A percentile compares a stretch with the other conserved stretches of the same genome.
Evolutionary conservation across 2,797 vertebrate genomes (phyloP).

Genomic region (Cercopithecus petaurista): DNA sequence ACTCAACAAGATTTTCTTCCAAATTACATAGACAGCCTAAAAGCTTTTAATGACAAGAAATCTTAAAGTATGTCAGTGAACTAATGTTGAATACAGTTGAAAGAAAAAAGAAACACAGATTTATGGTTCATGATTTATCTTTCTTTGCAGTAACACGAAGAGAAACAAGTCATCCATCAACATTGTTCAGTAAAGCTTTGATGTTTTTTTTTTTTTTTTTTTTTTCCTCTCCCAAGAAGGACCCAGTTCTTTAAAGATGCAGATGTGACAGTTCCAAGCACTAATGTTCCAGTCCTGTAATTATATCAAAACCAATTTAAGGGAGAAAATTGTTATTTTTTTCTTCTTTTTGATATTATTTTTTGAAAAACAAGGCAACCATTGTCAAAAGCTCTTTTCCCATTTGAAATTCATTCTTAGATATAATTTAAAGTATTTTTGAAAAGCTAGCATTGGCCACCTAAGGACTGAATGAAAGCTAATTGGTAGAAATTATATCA

Average conservation of each 20-base stretch:
- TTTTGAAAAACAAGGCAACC: not conserved
- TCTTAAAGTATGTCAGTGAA: not conserved
- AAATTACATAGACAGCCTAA: not conserved
- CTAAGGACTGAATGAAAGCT: not conserved
- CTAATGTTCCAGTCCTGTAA: not conserved
- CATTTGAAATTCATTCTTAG: not conserved
- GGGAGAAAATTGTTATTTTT: not conserved
- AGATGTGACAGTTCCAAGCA: not conserved
- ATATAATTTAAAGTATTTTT: not conserved
- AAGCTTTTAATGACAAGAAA: not conserved
- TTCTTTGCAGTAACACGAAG: not conserved
- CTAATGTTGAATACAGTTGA: not conserved
- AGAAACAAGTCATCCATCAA: constrained; percentile 19
- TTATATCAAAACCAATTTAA: constrained; percentile 27
- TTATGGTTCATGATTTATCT: not conserved
- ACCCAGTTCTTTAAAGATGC: not conserved
- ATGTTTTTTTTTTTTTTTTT: constrained; percentile 19
- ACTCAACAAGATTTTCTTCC: not conserved
- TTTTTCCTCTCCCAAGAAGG: not conserved
- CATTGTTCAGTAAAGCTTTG: not conserved
- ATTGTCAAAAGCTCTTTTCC: not conserved
- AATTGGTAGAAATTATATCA: not conserved
- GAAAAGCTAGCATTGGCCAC: not conserved
- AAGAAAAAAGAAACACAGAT: not conserved
- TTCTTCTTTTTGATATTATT: not conserved